Percentiles rank a stretch among this genome's conserved stretches.
These are phyloP conservation scores for Syngnathus scovelli DNA, from an alignment of 2,113 vertebrate genomes.

Conservation along the genomic window DNA sequence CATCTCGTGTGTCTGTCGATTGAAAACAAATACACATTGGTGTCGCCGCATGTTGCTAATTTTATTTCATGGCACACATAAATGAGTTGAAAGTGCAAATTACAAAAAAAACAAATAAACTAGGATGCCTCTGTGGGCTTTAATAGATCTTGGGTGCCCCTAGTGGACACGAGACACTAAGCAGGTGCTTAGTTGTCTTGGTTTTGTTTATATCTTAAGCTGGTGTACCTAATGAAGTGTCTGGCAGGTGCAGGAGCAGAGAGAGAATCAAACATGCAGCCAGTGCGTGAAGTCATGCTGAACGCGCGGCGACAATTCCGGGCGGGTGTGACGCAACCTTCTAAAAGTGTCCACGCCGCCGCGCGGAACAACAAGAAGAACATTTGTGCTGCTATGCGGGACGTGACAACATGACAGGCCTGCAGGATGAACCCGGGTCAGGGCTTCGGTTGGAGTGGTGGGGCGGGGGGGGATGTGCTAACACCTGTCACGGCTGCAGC, in stretches of 20 bases:
- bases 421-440: slow-evolving; percentile 38
- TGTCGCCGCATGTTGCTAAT: background rate
- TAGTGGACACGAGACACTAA: background rate
- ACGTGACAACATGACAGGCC: slow-evolving; percentile 53
- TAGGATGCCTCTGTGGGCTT: background rate
- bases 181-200: background rate
- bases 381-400: slow-evolving; percentile 21
- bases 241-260: slow-evolving; percentile 11
- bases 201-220: too few relatives aligned
- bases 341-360: slow-evolving; percentile 53
- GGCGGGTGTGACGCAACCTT: slow-evolving; percentile 59
- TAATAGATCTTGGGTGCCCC: background rate
- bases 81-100: background rate
- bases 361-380: background rate
- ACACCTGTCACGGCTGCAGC: slow-evolving; percentile 68
- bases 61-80: background rate
- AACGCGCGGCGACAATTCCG: slow-evolving; percentile 66
- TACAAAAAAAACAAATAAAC: too few relatives aligned
- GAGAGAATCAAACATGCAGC: slow-evolving; percentile 25
- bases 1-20: slow-evolving; percentile 59
- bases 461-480: slow-evolving; percentile 73
- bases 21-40: slow-evolving; percentile 11
- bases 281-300: slow-evolving; percentile 52
- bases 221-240: background rate
- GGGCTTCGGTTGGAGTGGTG: slow-evolving; percentile 16